These are phyloP conservation scores for Apistogramma diplotaenia DNA, from an alignment of 2,113 vertebrate genomes.

Conservation along the genomic window DNA sequence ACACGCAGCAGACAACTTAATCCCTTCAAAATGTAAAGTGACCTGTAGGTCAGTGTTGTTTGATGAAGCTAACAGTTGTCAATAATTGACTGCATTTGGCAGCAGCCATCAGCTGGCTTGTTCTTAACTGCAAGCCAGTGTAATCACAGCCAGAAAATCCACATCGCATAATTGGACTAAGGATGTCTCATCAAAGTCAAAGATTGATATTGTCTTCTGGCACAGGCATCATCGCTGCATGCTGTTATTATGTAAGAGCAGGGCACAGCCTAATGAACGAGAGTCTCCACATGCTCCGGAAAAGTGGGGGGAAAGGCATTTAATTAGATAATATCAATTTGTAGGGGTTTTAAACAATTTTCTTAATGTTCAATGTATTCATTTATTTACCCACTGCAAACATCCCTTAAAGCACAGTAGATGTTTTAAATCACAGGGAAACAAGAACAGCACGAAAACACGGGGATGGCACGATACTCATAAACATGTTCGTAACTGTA, in stretches of 20 bases:
- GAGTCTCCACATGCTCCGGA: not conserved
- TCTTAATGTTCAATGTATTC: not conserved
- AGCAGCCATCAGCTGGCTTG: not conserved
- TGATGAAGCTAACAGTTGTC: constrained; percentile 36
- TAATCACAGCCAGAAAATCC: constrained; percentile 15
- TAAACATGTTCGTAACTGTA: not conserved
- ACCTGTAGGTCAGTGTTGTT: constrained; percentile 32
- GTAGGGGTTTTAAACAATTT: not conserved
- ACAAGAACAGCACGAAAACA: not conserved
- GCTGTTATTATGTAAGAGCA: constrained; percentile 9
- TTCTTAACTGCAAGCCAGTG: not conserved
- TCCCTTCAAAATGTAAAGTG: constrained; percentile 7
- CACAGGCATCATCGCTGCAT: constrained; percentile 9
- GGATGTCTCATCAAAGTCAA: constrained; percentile 25
- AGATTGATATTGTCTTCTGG: constrained; percentile 12
- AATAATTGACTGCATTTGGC: constrained; percentile 28
- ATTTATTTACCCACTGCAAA: not conserved
- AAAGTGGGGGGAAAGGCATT: not conserved
- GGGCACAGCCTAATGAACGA: not conserved
- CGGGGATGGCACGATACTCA: not conserved
- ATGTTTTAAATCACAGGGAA: constrained; percentile 14
- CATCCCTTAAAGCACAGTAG: not conserved
- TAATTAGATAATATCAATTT: not conserved
- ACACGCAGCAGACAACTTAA: not conserved
- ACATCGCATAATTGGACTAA: constrained; percentile 6